Conservation (phyloP, 2,888 invertebrate species). For the Chromoteleia sp. region DNA sequence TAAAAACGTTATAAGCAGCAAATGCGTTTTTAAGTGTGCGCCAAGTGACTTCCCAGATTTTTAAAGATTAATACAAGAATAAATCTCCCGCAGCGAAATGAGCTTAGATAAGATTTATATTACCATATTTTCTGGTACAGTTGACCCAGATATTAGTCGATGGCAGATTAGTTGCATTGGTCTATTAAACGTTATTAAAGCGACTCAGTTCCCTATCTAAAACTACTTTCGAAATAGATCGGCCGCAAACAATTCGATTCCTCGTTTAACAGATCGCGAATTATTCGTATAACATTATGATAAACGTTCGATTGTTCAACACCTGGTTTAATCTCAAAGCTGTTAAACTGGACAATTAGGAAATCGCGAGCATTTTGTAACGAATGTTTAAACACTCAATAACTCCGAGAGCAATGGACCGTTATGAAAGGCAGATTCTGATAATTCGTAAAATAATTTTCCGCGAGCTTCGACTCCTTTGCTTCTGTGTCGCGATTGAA, state of each 20-base stretch:
- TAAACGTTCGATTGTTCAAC: not conserved
- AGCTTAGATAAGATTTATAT: conserved; percentile 56
- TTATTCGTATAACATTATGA: not conserved
- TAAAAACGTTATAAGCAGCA: conserved; percentile 3
- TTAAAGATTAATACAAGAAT: conserved; percentile 28
- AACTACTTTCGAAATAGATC: conserved; percentile 1
- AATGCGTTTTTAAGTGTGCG: conserved; percentile 32
- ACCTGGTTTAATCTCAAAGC: not conserved
- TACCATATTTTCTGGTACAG: conserved; percentile 40
- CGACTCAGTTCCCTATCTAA: not conserved
- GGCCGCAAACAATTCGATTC: not conserved
- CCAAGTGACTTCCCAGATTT: conserved; percentile 26
- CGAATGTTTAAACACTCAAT: not conserved
- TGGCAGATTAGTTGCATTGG: conserved; percentile 32
- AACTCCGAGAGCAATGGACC: not conserved
- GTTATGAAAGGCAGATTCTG: not conserved
- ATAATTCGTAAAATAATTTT: no score
- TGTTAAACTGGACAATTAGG: not conserved
- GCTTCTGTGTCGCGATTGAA: no score
- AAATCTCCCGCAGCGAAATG: conserved; percentile 25
- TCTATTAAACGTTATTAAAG: conserved; percentile 37
- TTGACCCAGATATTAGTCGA: conserved; percentile 42
- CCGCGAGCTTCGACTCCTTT: no score
- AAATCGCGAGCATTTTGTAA: not conserved
- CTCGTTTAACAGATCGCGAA: not conserved